Conservation (phyloP, 2,113 vertebrate genomes). For the Silurus glanis region DNA sequence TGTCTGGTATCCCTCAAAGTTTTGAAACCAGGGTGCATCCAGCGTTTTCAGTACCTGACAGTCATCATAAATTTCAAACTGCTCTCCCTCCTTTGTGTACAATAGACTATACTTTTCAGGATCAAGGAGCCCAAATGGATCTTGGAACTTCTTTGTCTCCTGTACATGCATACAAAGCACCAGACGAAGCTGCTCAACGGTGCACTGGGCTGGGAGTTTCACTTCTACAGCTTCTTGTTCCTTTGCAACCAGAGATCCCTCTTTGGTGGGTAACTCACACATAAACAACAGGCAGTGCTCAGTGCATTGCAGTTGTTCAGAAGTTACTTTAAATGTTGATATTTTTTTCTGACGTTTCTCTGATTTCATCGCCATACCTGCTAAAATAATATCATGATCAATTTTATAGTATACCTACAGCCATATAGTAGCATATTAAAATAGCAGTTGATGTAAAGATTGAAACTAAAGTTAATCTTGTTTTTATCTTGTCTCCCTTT, state of each 20-base stretch:
- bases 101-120: slow-evolving; percentile 70
- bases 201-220: slow-evolving; percentile 68
- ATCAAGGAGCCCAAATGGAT: slow-evolving; percentile 67
- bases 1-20: slow-evolving; percentile 49
- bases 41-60: slow-evolving; percentile 72
- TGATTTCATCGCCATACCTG: slow-evolving; percentile 51
- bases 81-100: slow-evolving; percentile 62
- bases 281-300: slow-evolving; percentile 67
- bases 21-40: slow-evolving; percentile 65
- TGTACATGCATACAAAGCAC: slow-evolving; percentile 65
- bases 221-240: slow-evolving; percentile 55
- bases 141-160: slow-evolving; percentile 54
- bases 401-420: background rate
- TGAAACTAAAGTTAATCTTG: background rate
- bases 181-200: slow-evolving; percentile 70
- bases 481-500: background rate
- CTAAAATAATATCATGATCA: background rate
- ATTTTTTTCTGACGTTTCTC: slow-evolving; percentile 1
- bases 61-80: slow-evolving; percentile 76
- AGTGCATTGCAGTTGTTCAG: slow-evolving; percentile 18
- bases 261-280: slow-evolving; percentile 60
- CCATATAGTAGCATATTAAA: background rate
- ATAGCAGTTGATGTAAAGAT: background rate
- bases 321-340: background rate
- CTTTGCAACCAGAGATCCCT: background rate